Percentiles rank a stretch among this genome's conserved stretches.
Evolutionary conservation across 2,888 invertebrate genomes (phyloP).

Genomic region (Carcina quercana): DNA sequence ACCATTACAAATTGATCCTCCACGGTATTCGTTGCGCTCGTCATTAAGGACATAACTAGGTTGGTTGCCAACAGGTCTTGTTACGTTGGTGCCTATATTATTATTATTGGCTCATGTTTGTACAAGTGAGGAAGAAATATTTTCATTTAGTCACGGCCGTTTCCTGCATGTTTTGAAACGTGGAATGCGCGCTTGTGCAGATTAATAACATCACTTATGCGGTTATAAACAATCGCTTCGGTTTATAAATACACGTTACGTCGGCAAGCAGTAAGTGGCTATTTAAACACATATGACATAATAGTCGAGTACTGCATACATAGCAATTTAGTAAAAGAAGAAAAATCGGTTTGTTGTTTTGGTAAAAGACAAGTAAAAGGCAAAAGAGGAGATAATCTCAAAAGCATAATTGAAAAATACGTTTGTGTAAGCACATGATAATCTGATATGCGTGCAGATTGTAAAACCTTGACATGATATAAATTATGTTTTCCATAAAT

Average conservation of each 20-base stretch:
- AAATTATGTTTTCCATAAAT: too few species aligned
- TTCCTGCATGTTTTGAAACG: conserved; percentile 41
- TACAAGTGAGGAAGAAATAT: conserved; percentile 48
- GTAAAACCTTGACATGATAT: too few species aligned
- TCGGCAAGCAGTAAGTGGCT: conserved; percentile 6
- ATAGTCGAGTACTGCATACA: too few species aligned
- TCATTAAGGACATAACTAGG: neutral
- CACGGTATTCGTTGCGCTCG: conserved; percentile 7
- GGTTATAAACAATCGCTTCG: conserved; percentile 36
- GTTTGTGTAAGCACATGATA: too few species aligned
- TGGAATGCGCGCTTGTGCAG: conserved; percentile 32
- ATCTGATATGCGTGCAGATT: too few species aligned
- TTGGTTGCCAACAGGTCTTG: conserved; percentile 4
- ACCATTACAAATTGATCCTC: conserved; percentile 18
- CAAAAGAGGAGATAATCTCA: too few species aligned
- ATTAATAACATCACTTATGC: conserved; percentile 32
- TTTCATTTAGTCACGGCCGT: conserved; percentile 41
- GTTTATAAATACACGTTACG: conserved; percentile 35
- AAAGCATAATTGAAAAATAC: too few species aligned
- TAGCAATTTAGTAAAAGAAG: too few species aligned
- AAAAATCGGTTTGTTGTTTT: too few species aligned
- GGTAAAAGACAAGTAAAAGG: too few species aligned
- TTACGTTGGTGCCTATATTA: conserved; percentile 15
- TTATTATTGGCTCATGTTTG: conserved; percentile 33
- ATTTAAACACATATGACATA: neutral